Percentiles rank a stretch among this genome's conserved stretches.
Conservation (phyloP, 2,797 vertebrate species). For the Phyllotis vaccarum region DNA sequence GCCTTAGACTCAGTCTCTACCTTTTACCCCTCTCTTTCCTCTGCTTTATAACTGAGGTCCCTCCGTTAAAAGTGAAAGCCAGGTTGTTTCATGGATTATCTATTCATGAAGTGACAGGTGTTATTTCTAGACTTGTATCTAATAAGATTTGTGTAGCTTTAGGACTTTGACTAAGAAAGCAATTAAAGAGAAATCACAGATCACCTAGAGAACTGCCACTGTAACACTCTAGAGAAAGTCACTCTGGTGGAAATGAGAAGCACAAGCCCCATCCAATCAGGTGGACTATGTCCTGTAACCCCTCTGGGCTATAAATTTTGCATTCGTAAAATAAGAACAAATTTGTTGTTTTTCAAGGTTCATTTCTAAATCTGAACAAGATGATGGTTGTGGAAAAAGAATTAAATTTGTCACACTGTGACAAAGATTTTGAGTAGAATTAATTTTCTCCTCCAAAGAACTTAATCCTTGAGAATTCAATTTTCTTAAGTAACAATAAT, state of each 20-base stretch:
- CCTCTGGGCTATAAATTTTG: conserved; percentile 37
- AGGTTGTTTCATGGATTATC: not conserved
- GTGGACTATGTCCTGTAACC: not conserved
- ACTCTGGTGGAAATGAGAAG: not conserved
- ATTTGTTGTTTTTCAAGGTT: conserved; percentile 41
- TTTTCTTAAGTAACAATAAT: conserved; percentile 65
- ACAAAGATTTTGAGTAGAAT: conserved; percentile 51
- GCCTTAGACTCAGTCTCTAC: not conserved
- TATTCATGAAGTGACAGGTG: not conserved
- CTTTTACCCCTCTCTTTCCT: not conserved
- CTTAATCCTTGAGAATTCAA: conserved; percentile 53
- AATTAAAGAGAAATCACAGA: not conserved
- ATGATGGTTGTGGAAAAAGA: not conserved
- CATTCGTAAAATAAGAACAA: conserved; percentile 39
- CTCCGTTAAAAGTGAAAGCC: not conserved
- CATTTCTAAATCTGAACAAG: conserved; percentile 33
- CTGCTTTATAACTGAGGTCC: not conserved
- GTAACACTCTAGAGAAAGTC: conserved; percentile 5
- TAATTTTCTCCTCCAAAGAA: conserved; percentile 62
- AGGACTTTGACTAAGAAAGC: conserved; percentile 37
- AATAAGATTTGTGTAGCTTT: conserved; percentile 5
- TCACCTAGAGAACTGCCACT: not conserved
- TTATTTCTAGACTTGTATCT: not conserved
- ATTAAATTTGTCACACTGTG: conserved; percentile 25
- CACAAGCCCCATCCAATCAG: not conserved